Evolutionary conservation across 2,888 invertebrate genomes (phyloP).

Genomic region (Plebejus anna): DNA sequence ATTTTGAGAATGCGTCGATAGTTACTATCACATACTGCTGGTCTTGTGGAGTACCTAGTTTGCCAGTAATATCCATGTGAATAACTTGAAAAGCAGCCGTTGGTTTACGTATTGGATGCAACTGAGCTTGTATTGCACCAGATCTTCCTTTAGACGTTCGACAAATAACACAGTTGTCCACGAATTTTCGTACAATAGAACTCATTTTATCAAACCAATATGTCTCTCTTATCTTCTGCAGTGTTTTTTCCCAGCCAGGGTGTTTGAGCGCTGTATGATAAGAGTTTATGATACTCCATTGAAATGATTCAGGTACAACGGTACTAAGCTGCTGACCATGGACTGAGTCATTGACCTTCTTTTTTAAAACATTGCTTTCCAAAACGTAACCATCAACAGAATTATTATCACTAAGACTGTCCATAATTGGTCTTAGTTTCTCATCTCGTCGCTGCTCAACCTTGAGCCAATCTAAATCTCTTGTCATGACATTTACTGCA

Average conservation of each 20-base stretch:
- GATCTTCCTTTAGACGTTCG: slow-evolving; percentile 41
- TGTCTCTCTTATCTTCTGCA: slow-evolving; percentile 33
- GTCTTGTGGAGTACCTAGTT: slow-evolving; percentile 34
- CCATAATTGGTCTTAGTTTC: slow-evolving; percentile 34
- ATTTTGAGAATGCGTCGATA: slow-evolving; percentile 38
- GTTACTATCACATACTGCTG: slow-evolving; percentile 40
- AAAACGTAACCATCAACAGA: slow-evolving; percentile 25
- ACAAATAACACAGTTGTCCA: slow-evolving; percentile 37
- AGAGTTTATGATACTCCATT: slow-evolving; percentile 41
- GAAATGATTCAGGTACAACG: slow-evolving; percentile 39
- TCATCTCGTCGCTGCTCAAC: slow-evolving; percentile 37
- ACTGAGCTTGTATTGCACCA: slow-evolving; percentile 40
- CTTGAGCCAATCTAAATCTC: slow-evolving; percentile 35
- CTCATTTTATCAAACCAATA: slow-evolving; percentile 38
- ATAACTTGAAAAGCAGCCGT: slow-evolving; percentile 38
- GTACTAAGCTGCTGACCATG: slow-evolving; percentile 30
- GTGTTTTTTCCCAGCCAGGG: slow-evolving; percentile 42
- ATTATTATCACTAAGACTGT: slow-evolving; percentile 26
- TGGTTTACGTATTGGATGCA: slow-evolving; percentile 40
- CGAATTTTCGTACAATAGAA: neutral
- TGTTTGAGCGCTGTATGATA: slow-evolving; percentile 38
- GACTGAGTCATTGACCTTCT: slow-evolving; percentile 28
- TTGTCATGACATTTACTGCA: slow-evolving; percentile 33
- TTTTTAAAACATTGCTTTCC: slow-evolving; percentile 32
- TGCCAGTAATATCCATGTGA: slow-evolving; percentile 42